phyloP scores from a whole-genome alignment of 1,140 invertebrate genomes.

The Portunus trituberculatus region DNA sequence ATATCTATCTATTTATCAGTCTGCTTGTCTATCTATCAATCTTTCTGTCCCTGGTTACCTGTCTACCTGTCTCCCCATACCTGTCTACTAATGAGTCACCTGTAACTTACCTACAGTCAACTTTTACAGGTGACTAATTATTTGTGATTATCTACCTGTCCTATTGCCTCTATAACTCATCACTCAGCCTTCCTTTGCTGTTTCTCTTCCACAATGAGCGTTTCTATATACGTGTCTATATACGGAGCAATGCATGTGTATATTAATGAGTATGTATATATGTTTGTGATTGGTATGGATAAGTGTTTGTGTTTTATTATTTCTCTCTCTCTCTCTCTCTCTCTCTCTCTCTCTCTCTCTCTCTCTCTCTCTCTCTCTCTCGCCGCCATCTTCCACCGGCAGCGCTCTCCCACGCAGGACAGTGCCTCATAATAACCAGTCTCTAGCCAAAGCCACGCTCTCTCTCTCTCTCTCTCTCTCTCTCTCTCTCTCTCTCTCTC shows the following conservation, averaged over 20 bases:
- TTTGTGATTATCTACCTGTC: too few species aligned
- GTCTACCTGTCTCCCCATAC: neutral
- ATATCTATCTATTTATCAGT: neutral
- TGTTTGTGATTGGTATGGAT: too few species aligned
- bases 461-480: neutral
- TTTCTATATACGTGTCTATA: too few species aligned
- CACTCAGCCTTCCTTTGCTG: neutral
- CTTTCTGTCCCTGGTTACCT: neutral
- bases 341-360: neutral
- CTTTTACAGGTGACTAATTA: too few species aligned
- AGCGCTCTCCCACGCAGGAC: neutral
- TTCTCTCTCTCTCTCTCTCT: neutral
- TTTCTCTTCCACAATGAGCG: too few species aligned
- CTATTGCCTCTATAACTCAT: neutral
- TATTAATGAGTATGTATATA: too few species aligned
- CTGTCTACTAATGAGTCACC: neutral
- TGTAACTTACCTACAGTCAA: too few species aligned
- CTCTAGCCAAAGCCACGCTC: too few species aligned
- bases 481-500: too few species aligned
- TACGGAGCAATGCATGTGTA: too few species aligned
- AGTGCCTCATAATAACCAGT: too few species aligned
- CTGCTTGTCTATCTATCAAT: neutral
- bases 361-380: conserved; percentile 4
- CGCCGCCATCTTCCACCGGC: neutral
- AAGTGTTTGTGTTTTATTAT: too few species aligned